phyloP scores from a whole-genome alignment of 2,888 invertebrate species.

The Eristalis intricaria region DNA sequence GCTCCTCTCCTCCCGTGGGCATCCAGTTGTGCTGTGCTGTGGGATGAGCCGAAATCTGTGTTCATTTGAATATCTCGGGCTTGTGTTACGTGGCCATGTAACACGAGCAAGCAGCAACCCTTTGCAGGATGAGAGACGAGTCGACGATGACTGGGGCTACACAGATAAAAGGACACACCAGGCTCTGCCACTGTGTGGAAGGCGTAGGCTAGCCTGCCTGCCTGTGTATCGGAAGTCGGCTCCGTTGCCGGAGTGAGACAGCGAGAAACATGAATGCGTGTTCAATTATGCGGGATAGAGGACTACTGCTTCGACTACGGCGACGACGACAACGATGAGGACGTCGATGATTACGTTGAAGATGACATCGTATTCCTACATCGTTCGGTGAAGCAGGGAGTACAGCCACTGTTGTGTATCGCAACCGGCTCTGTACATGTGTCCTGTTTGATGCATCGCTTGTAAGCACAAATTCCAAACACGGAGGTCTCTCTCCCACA shows the following conservation, averaged over 20 bases:
- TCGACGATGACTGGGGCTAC: slow-evolving; percentile 31
- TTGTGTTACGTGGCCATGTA: background rate
- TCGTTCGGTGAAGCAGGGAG: background rate
- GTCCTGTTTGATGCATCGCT: slow-evolving; percentile 45
- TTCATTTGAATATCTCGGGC: slow-evolving; percentile 39
- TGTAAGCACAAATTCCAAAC: slow-evolving; percentile 46
- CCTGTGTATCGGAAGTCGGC: slow-evolving; percentile 54
- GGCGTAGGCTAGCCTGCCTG: background rate
- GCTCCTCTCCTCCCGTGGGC: background rate
- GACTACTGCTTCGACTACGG: background rate
- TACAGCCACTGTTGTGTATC: slow-evolving; percentile 1
- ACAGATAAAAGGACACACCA: slow-evolving; percentile 47
- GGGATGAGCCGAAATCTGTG: slow-evolving; percentile 16
- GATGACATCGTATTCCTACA: slow-evolving; percentile 46
- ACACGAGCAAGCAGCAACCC: slow-evolving; percentile 13
- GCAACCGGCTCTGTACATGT: slow-evolving; percentile 29
- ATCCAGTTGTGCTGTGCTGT: background rate
- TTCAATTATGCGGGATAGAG: slow-evolving; percentile 65
- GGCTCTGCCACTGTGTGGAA: background rate
- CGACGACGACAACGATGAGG: slow-evolving; percentile 30
- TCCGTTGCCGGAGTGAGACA: background rate
- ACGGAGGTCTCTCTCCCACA: background rate
- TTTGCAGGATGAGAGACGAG: slow-evolving; percentile 38
- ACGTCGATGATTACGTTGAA: slow-evolving; percentile 53
- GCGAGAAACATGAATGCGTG: slow-evolving; percentile 53